Percentiles rank a stretch among this genome's conserved stretches.
Conservation (phyloP, 2,113 vertebrate genomes). For the Antechinus flavipes region DNA sequence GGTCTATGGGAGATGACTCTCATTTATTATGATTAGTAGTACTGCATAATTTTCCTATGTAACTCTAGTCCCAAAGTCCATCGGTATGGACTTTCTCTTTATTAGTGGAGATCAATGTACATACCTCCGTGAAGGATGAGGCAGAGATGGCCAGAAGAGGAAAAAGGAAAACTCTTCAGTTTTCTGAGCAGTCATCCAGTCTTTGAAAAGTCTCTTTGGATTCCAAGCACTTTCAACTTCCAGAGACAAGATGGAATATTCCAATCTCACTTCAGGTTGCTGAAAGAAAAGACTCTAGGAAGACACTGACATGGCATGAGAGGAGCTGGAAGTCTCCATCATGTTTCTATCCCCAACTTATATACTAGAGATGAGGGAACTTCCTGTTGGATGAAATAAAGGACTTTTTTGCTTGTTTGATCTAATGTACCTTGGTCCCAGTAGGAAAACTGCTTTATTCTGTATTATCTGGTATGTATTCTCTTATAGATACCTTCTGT, state of each 20-base stretch:
- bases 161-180: neutral
- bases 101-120: neutral
- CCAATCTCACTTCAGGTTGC: neutral
- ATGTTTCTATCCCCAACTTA: neutral
- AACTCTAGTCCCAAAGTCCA: neutral
- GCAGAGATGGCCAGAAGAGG: neutral
- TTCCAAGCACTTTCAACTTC: neutral
- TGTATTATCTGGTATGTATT: neutral
- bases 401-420: neutral
- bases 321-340: neutral
- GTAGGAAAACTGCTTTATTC: neutral
- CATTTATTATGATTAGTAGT: neutral
- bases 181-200: neutral
- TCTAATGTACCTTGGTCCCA: neutral
- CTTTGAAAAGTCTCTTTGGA: neutral
- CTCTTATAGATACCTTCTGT: neutral
- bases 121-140: neutral
- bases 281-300: neutral
- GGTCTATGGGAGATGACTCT: neutral
- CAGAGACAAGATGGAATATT: neutral
- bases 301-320: neutral
- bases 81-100: neutral
- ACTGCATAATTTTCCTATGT: neutral
- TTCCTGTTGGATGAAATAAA: neutral
- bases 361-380: neutral